Percentiles rank a stretch among this genome's conserved stretches.
Conservation (phyloP, 2,888 invertebrate genomes). For the Drosophila quinaria region DNA sequence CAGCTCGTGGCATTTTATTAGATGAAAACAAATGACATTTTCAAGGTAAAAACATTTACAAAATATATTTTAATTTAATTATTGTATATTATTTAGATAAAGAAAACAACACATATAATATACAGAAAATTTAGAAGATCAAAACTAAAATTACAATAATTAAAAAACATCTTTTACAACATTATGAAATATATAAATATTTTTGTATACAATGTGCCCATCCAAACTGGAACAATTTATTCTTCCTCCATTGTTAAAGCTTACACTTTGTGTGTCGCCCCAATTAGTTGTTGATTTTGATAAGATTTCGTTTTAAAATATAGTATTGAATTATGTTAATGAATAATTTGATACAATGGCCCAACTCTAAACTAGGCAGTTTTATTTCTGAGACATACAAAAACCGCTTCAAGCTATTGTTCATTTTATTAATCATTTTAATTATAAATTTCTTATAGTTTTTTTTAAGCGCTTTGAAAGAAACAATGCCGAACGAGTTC, state of each 20-base stretch:
- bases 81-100: too few species aligned
- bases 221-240: conserved; percentile 10
- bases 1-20: background rate
- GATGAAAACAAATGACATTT: background rate
- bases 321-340: conserved; percentile 26
- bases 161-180: background rate
- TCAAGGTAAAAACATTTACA: background rate
- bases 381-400: conserved; percentile 15
- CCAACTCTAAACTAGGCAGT: conserved; percentile 7
- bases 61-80: too few species aligned
- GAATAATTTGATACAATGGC: conserved; percentile 16
- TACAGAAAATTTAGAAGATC: background rate
- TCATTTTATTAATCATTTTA: conserved; percentile 37
- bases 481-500: conserved; percentile 39
- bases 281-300: conserved; percentile 30
- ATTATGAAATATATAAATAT: background rate
- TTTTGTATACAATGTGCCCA: background rate
- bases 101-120: too few species aligned
- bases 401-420: conserved; percentile 17
- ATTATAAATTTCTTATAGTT: conserved; percentile 44
- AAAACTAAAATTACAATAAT: background rate
- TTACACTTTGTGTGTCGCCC: conserved; percentile 15
- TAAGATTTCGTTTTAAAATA: conserved; percentile 9
- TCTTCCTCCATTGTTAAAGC: conserved; percentile 16
- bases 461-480: conserved; percentile 9